These are phyloP conservation scores for Sphaeridia pumilis DNA, from an alignment of 2,888 invertebrate genomes.

Conservation along the genomic window DNA sequence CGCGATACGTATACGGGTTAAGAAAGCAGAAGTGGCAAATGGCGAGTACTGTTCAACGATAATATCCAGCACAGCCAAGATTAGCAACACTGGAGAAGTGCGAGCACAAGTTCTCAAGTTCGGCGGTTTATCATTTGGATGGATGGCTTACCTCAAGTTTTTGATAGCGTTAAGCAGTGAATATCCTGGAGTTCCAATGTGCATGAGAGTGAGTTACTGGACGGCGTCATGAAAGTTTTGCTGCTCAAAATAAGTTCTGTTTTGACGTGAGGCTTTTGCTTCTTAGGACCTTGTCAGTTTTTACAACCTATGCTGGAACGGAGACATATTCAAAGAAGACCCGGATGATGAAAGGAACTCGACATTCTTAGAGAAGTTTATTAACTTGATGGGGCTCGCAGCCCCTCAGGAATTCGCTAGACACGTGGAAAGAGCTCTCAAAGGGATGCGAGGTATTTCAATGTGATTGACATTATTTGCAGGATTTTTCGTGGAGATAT, in stretches of 20 bases:
- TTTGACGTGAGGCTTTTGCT: neutral
- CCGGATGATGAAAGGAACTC: neutral
- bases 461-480: neutral
- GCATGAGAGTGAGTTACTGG: slow-evolving; percentile 1
- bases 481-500: too few relatives aligned
- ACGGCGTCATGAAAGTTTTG: too few relatives aligned
- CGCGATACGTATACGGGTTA: neutral
- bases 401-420: neutral
- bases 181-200: slow-evolving; percentile 1
- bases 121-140: neutral
- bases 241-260: too few relatives aligned
- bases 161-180: neutral
- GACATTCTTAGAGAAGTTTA: slow-evolving; percentile 1
- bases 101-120: neutral
- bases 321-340: slow-evolving; percentile 4
- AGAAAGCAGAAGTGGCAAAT: neutral
- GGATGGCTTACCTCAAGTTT: slow-evolving; percentile 2
- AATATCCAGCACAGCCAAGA: neutral
- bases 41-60: neutral
- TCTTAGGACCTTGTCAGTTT: slow-evolving; percentile 10
- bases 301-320: slow-evolving; percentile 12
- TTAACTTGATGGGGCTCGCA: neutral
- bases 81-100: neutral
- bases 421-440: neutral
- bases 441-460: neutral